Evolutionary conservation across 2,797 vertebrate genomes (phyloP).

Genomic region (Pangasius macronema): DNA sequence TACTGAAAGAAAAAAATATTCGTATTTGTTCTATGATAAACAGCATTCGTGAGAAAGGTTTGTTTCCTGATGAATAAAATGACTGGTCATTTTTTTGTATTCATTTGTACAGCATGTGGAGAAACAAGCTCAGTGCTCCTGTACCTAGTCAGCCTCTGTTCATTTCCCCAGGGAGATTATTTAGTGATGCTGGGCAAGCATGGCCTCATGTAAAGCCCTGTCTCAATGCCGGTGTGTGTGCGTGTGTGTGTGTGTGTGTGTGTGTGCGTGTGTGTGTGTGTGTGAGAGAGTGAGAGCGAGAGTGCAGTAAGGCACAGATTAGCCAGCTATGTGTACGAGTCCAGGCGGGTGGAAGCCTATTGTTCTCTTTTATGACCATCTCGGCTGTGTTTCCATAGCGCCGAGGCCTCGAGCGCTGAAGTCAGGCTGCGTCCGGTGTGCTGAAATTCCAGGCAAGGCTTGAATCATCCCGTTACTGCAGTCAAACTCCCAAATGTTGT

Average conservation of each 20-base stretch:
- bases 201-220: constrained; percentile 34
- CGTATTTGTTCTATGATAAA: neutral
- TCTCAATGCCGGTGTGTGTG: constrained; percentile 27
- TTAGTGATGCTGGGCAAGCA: constrained; percentile 17
- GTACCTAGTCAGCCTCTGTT: constrained; percentile 23
- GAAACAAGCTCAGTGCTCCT: constrained; percentile 13
- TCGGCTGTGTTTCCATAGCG: constrained; percentile 76
- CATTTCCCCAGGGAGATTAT: constrained; percentile 27
- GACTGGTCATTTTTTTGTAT: neutral
- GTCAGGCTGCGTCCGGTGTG: constrained; percentile 76
- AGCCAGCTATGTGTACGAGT: constrained; percentile 77
- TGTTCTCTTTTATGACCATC: constrained; percentile 80
- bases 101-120: constrained; percentile 7
- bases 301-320: constrained; percentile 71
- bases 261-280: constrained; percentile 8
- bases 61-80: constrained; percentile 28
- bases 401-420: constrained; percentile 71
- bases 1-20: neutral
- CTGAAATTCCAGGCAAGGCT: constrained; percentile 73
- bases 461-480: constrained; percentile 73
- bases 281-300: constrained; percentile 37
- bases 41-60: neutral
- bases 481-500: constrained; percentile 83
- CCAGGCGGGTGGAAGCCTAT: constrained; percentile 69
- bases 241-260: constrained; percentile 34